These are phyloP conservation scores for Ectemnius cavifrons DNA, from an alignment of 2,888 invertebrate genomes.

Conservation along the genomic window DNA sequence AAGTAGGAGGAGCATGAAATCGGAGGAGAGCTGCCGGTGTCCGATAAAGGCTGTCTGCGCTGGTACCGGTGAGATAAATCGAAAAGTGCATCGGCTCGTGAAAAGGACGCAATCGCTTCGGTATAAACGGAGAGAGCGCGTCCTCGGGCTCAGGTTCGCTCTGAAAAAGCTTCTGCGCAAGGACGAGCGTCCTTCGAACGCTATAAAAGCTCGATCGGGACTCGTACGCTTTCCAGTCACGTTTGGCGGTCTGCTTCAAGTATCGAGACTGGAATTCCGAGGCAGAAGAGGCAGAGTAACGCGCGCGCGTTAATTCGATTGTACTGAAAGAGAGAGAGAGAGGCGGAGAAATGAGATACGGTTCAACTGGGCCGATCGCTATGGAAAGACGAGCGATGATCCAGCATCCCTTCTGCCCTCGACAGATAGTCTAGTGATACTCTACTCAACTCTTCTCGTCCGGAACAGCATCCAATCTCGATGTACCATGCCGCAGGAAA, in stretches of 20 bases:
- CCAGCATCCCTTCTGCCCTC: no score
- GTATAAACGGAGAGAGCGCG: not conserved
- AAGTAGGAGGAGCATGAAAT: conserved; percentile 44
- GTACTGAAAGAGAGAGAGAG: not conserved
- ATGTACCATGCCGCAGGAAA: no score
- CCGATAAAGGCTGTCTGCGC: conserved; percentile 66
- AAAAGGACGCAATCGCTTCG: conserved; percentile 54
- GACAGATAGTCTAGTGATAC: no score
- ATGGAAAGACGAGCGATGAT: not conserved
- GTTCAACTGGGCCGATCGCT: not conserved
- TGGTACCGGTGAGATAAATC: conserved; percentile 68
- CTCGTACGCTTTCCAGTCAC: conserved; percentile 68
- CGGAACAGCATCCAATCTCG: no score
- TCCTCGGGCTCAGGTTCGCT: not conserved
- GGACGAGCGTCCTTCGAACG: conserved; percentile 56
- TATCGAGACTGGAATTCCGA: conserved; percentile 16
- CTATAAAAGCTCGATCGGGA: conserved; percentile 70
- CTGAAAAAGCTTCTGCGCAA: conserved; percentile 68
- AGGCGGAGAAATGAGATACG: not conserved
- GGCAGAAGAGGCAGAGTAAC: not conserved
- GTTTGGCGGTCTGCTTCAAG: conserved; percentile 55
- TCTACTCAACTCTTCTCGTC: no score
- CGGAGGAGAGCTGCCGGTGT: conserved; percentile 59
- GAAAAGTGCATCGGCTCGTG: conserved; percentile 74
- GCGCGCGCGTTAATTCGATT: conserved; percentile 3